These are phyloP conservation scores for Melospiza melodia DNA, from an alignment of 2,113 vertebrate genomes.

Conservation along the genomic window DNA sequence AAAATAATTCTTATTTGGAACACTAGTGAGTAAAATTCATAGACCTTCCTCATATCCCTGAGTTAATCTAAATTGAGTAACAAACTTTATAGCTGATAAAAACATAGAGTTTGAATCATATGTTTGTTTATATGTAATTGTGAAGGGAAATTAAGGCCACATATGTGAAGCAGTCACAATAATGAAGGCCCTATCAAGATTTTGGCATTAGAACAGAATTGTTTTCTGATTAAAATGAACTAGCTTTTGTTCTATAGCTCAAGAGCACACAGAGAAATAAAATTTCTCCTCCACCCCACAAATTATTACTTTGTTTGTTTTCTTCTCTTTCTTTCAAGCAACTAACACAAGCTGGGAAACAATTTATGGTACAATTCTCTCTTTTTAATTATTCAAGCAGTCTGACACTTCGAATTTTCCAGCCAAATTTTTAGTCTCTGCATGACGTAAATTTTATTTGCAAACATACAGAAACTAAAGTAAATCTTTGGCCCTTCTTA, in stretches of 20 bases:
- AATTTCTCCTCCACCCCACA: not conserved
- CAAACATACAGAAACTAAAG: not conserved
- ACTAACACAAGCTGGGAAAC: not conserved
- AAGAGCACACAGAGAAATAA: not conserved
- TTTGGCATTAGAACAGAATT: not conserved
- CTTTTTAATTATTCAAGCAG: conserved; percentile 20
- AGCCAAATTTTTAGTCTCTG: not conserved
- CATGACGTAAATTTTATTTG: not conserved
- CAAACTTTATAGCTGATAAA: not conserved
- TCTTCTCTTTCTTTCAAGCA: not conserved
- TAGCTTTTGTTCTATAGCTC: not conserved
- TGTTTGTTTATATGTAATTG: not conserved
- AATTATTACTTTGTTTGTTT: not conserved
- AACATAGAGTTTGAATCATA: not conserved
- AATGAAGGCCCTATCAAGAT: not conserved
- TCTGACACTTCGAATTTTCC: not conserved
- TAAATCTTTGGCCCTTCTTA: not conserved
- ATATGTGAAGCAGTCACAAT: not conserved
- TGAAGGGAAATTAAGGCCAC: not conserved
- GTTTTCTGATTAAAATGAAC: not conserved
- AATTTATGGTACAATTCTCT: not conserved
- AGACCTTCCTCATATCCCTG: not conserved
- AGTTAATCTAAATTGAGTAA: not conserved
- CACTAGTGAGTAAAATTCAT: not conserved
- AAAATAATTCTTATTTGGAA: not conserved